These are phyloP conservation scores for Pachliopta kotzebuea DNA, from an alignment of 2,888 invertebrate species.

Conservation along the genomic window DNA sequence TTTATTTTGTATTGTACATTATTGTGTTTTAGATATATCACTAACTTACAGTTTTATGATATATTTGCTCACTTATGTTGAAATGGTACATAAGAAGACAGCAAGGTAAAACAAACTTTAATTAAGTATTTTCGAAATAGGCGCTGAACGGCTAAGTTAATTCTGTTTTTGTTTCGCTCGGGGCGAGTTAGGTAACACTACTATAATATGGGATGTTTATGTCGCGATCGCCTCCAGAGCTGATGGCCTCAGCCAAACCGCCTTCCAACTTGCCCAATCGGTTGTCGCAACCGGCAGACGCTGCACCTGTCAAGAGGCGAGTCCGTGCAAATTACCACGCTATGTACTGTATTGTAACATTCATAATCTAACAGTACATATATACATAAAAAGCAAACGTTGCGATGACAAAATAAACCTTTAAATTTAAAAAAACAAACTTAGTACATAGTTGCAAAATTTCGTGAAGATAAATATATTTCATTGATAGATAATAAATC, in stretches of 20 bases:
- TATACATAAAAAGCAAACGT: neutral
- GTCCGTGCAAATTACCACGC: slow-evolving; percentile 62
- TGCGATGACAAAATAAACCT: slow-evolving; percentile 12
- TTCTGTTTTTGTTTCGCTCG: slow-evolving; percentile 66
- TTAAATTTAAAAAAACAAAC: slow-evolving; percentile 1
- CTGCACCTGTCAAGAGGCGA: slow-evolving; percentile 72
- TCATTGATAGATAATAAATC: too few species aligned
- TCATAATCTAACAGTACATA: slow-evolving; percentile 34
- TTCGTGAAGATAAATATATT: too few species aligned
- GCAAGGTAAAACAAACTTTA: slow-evolving; percentile 40
- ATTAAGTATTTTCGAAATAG: slow-evolving; percentile 40
- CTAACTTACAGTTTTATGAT: neutral
- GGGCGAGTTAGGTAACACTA: slow-evolving; percentile 62
- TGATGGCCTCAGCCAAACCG: slow-evolving; percentile 66
- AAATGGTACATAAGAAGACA: slow-evolving; percentile 26
- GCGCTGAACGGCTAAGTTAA: slow-evolving; percentile 50
- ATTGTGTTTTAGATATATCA: slow-evolving; percentile 11
- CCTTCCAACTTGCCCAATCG: slow-evolving; percentile 68
- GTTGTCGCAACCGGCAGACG: slow-evolving; percentile 73
- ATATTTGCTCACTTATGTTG: slow-evolving; percentile 10
- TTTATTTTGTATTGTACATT: neutral
- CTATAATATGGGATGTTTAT: slow-evolving; percentile 70
- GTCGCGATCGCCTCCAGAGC: slow-evolving; percentile 62
- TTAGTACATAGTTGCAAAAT: too few species aligned
- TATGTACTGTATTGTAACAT: slow-evolving; percentile 51